These are phyloP conservation scores for Chirona hameri DNA, from an alignment of 2,888 invertebrate genomes.

Conservation along the genomic window DNA sequence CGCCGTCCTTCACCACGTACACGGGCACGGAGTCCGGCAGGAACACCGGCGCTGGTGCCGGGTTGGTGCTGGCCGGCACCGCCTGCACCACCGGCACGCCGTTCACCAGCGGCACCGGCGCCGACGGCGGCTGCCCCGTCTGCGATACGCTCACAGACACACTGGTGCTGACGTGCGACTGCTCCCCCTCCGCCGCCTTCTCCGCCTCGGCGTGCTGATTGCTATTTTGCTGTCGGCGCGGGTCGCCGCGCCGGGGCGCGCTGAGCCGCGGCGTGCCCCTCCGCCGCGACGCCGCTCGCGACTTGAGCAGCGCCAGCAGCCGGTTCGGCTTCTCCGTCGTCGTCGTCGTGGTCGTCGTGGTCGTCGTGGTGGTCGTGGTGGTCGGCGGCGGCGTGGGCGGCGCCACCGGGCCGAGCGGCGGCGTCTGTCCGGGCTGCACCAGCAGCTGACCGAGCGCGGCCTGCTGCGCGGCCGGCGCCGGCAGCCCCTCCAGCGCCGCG, in stretches of 20 bases:
- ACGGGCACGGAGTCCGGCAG: not conserved
- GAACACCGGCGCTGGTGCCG: not conserved
- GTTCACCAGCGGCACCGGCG: not conserved
- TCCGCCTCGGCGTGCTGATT: not conserved
- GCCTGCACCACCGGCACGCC: not conserved
- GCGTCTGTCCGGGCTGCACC: not conserved
- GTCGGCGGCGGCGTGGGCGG: not conserved
- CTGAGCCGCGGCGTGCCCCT: not conserved
- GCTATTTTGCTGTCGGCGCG: not conserved
- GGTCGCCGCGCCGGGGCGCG: not conserved
- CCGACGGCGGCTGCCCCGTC: not conserved
- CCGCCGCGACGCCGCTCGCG: not conserved
- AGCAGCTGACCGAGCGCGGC: not conserved
- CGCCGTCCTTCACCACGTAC: slow-evolving; percentile 22
- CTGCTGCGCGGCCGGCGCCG: not conserved
- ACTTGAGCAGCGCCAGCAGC: not conserved
- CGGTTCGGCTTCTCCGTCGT: not conserved
- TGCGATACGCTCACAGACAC: not conserved
- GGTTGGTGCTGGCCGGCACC: not conserved
- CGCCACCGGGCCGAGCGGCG: not conserved
- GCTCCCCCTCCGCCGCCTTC: not conserved
- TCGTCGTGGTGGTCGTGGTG: not conserved
- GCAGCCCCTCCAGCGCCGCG: not conserved
- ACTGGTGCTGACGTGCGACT: slow-evolving; percentile 2
- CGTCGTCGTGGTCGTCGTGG: not conserved